Evolutionary conservation across 2,113 vertebrate genomes (phyloP), one percentile per base, ranked within the genome.

Genomic region (Hipposideros armiger): DNA sequence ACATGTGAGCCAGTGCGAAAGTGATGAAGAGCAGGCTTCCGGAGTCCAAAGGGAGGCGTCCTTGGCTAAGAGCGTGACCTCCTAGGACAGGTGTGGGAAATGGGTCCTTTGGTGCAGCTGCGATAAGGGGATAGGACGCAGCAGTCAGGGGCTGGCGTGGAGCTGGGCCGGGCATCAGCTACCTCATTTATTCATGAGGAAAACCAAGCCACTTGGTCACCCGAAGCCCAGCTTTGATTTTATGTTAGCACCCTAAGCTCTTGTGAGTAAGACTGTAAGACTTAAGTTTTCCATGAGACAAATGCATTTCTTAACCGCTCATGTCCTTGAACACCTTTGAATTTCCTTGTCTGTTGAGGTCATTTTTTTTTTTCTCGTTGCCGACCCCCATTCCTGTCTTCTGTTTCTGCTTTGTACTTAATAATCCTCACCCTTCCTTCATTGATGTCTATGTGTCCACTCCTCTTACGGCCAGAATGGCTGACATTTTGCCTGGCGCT

Each of bases 1-100:
- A 32, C 19, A 0, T 45, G 8, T 0, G 32, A 32, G 84, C 42
- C 64, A 42, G 6, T 4, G 45, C 52, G 26, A 1, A 4, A 0
- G 32, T 11, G 84, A 26, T 2, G 13, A 26, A 40, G 32, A 22
- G 14, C 17, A 64, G 5, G 26, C 13, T 60, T 30, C 42, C 15
- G 66, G 74, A 40, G 36, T 15, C 45, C 84, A 4, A 32, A 14
- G 6, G 10, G n/a, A 28, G n/a, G 10, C 28, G 0, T 36, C n/a
- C n/a, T n/a, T 17, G 13, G n/a, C n/a, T 15, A 2, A 11, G 45
- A 17, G 36, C 0, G 3, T 20, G 50, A 11, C 24, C 50, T 66
- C 62, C 32, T 5, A 8, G 72, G 47, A 5, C 40, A 4, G 2
- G 16, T 30, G 22, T 45, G 30, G 62, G 72, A 58, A 16, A 11